Conservation (phyloP, 2,888 invertebrate species). For the Hedychridium roseum region DNA sequence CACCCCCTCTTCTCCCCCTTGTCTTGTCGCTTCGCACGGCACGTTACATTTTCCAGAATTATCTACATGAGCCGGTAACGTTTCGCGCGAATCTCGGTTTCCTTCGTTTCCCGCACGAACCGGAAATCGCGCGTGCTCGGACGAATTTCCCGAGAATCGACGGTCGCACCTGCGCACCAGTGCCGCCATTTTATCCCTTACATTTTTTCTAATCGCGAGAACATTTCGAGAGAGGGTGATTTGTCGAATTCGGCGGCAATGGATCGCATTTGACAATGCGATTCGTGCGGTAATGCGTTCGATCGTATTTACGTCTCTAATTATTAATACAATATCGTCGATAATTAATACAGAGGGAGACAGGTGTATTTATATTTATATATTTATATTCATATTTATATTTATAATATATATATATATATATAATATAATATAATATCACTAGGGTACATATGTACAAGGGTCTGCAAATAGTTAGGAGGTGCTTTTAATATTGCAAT, state of each 20-base stretch:
- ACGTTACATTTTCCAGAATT: constrained; percentile 44
- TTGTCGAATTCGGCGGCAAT: too few species aligned
- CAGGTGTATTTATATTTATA: constrained; percentile 48
- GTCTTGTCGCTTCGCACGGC: too few species aligned
- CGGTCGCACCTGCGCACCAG: too few species aligned
- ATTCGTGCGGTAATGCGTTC: constrained; percentile 46
- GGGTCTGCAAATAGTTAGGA: constrained; percentile 53
- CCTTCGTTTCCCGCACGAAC: constrained; percentile 13
- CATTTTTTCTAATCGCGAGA: too few species aligned
- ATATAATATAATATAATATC: constrained; percentile 60
- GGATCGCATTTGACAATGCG: too few species aligned
- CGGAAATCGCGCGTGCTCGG: neutral
- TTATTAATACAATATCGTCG: constrained; percentile 60
- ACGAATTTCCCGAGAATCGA: too few species aligned
- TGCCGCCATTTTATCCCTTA: constrained; percentile 11
- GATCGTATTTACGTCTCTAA: constrained; percentile 47
- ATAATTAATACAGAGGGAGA: constrained; percentile 60
- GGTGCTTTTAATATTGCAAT: constrained; percentile 58
- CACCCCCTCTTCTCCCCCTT: too few species aligned
- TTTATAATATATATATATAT: constrained; percentile 48
- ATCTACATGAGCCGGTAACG: constrained; percentile 55
- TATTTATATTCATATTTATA: constrained; percentile 47
- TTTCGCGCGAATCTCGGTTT: constrained; percentile 48
- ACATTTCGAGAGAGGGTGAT: too few species aligned
- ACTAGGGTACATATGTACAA: constrained; percentile 63